A percentile compares a stretch with the other conserved stretches of the same genome.
Evolutionary conservation across 2,888 invertebrate species (phyloP).

Genomic region (Torymus auratus): DNA sequence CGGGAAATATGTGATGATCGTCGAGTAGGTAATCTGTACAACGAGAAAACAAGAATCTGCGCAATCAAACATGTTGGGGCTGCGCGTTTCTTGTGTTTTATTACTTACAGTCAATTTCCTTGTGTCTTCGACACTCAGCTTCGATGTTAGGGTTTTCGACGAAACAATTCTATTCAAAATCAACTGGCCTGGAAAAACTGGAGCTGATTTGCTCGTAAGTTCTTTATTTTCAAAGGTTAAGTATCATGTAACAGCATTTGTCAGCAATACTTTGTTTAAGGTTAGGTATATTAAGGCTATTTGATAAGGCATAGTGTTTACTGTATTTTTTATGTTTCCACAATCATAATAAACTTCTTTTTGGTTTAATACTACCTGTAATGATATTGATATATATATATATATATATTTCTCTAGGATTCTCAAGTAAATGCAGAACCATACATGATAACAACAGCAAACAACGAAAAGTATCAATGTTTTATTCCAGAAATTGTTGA

Average conservation of each 20-base stretch:
- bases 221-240: neutral
- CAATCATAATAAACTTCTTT: too few species aligned
- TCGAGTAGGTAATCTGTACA: neutral
- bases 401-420: slow-evolving; percentile 64
- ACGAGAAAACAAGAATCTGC: neutral
- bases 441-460: slow-evolving; percentile 84
- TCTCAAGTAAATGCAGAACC: slow-evolving; percentile 78
- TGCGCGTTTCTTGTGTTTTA: neutral
- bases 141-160: slow-evolving; percentile 88
- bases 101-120: slow-evolving; percentile 48
- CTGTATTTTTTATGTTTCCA: neutral
- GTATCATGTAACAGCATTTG: neutral
- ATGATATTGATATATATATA: too few species aligned
- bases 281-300: slow-evolving; percentile 16
- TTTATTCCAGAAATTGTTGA: slow-evolving; percentile 84
- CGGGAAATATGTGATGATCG: slow-evolving; percentile 42
- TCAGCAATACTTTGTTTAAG: slow-evolving; percentile 9
- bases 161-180: slow-evolving; percentile 89
- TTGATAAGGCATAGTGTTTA: neutral
- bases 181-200: slow-evolving; percentile 83
- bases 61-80: slow-evolving; percentile 39
- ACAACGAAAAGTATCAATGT: slow-evolving; percentile 91
- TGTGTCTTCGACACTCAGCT: slow-evolving; percentile 69
- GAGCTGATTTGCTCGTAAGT: slow-evolving; percentile 75
- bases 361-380: too few species aligned